A percentile compares a stretch with the other conserved stretches of the same genome.
Conservation (phyloP, 2,888 invertebrate species). For the Mimumesa dahlbomi region DNA sequence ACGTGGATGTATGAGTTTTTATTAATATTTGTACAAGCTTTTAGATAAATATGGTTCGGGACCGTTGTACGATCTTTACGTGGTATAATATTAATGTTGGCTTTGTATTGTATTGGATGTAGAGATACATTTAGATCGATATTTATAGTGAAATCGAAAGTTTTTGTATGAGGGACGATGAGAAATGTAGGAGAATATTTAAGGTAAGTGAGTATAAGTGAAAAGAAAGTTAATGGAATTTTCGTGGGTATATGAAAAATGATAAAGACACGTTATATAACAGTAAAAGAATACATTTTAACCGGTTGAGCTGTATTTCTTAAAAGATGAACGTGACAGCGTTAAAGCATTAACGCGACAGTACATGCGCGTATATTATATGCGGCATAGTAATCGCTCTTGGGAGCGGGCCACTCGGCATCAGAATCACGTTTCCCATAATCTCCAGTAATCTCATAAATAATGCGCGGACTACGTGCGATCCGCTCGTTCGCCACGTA, state of each 20-base stretch:
- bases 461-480: slow-evolving; percentile 69
- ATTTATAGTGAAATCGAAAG: too few relatives aligned
- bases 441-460: slow-evolving; percentile 75
- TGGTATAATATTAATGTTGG: too few relatives aligned
- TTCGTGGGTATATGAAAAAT: too few relatives aligned
- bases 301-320: slow-evolving; percentile 16
- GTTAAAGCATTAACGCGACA: slow-evolving; percentile 34
- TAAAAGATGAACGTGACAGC: slow-evolving; percentile 30
- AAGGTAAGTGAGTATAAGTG: too few relatives aligned
- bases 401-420: slow-evolving; percentile 62
- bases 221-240: too few relatives aligned
- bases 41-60: too few relatives aligned
- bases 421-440: slow-evolving; percentile 71
- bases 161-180: too few relatives aligned
- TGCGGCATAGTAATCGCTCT: slow-evolving; percentile 57
- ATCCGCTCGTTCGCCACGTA: slow-evolving; percentile 44
- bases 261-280: not conserved
- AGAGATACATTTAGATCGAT: too few relatives aligned
- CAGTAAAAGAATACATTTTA: not conserved
- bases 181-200: too few relatives aligned
- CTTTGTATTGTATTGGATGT: too few relatives aligned
- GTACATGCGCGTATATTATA: slow-evolving; percentile 41
- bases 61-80: too few relatives aligned
- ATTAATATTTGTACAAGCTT: slow-evolving; percentile 46
- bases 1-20: slow-evolving; percentile 33